Evolutionary conservation across 2,888 invertebrate genomes (phyloP).

Genomic region (Acanthosepion lycidas): DNA sequence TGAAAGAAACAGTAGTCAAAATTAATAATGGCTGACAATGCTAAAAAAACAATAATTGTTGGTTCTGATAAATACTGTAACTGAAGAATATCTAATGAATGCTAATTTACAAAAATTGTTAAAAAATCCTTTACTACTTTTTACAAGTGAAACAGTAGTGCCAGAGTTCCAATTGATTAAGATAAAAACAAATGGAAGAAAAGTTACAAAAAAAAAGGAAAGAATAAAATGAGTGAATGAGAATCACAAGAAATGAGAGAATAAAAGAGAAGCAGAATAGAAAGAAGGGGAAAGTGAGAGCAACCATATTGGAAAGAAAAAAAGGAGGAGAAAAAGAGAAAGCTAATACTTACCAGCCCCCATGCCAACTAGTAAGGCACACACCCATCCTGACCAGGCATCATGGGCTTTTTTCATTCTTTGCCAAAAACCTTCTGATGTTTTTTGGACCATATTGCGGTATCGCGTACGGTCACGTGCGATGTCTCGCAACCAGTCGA

Average conservation of each 20-base stretch:
- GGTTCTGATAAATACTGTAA: no score
- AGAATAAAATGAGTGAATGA: background rate
- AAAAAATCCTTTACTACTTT: no score
- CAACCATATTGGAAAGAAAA: background rate
- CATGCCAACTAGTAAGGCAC: conserved; percentile 97
- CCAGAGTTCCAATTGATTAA: no score
- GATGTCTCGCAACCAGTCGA: conserved; percentile 99
- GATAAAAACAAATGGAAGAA: no score
- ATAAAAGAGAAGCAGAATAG: background rate
- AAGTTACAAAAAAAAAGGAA: background rate
- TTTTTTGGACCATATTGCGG: conserved; percentile 85
- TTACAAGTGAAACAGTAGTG: no score
- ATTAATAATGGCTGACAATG: no score
- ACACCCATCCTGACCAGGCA: conserved; percentile 99
- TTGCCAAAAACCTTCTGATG: conserved; percentile 89
- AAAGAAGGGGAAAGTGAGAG: background rate
- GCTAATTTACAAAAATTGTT: no score
- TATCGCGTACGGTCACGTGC: conserved; percentile 98
- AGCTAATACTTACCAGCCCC: conserved; percentile 81
- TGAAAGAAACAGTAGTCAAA: no score
- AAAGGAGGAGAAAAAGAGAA: background rate
- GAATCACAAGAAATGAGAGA: background rate
- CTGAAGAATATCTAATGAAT: no score
- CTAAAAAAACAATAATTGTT: no score
- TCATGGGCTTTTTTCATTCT: conserved; percentile 95